Conservation (phyloP, 2,888 invertebrate species). For the Bibio marci region DNA sequence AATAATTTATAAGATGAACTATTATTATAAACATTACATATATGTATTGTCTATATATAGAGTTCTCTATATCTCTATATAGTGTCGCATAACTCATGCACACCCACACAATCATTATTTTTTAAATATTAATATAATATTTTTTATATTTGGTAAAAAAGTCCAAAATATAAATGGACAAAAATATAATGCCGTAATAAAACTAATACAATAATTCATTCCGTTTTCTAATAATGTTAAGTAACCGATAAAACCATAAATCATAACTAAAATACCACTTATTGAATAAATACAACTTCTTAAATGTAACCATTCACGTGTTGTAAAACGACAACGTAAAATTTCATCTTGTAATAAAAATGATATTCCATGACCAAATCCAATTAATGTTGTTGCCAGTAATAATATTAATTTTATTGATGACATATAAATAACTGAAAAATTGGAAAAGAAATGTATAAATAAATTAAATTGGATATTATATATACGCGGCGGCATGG, state of each 20-base stretch:
- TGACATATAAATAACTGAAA: not conserved
- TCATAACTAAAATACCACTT: slow-evolving; percentile 6
- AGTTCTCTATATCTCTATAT: too few relatives aligned
- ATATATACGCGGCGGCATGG: too few relatives aligned
- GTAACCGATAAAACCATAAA: slow-evolving; percentile 4
- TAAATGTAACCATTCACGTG: slow-evolving; percentile 4
- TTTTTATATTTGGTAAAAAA: too few relatives aligned
- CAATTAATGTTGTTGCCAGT: not conserved
- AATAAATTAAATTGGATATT: not conserved
- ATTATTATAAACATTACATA: too few relatives aligned
- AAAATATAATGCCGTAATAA: not conserved
- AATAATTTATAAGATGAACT: too few relatives aligned
- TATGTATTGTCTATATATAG: too few relatives aligned
- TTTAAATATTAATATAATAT: too few relatives aligned
- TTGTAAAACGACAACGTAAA: slow-evolving; percentile 4
- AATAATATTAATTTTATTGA: not conserved
- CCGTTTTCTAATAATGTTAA: not conserved
- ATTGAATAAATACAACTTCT: slow-evolving; percentile 6
- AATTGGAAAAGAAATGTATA: not conserved
- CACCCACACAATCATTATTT: too few relatives aligned
- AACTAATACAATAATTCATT: not conserved
- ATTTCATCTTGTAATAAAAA: slow-evolving; percentile 6
- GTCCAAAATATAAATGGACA: too few relatives aligned
- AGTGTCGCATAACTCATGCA: too few relatives aligned
- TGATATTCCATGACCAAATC: slow-evolving; percentile 5